Conservation (phyloP, 2,888 invertebrate species). For the Protophormia terraenovae region DNA sequence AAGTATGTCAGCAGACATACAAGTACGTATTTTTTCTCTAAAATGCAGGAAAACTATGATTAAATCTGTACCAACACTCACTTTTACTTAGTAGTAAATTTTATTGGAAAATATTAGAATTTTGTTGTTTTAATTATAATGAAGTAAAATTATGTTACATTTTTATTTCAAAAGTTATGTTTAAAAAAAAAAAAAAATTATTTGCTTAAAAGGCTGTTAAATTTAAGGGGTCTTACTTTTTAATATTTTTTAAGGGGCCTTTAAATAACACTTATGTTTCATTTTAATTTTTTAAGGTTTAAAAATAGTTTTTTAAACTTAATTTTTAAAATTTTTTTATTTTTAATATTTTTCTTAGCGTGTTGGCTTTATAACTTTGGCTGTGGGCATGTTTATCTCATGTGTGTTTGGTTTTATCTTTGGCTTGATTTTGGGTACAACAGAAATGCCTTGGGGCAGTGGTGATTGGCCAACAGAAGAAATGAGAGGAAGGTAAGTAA, state of each 20-base stretch:
- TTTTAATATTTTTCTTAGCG: conserved; percentile 79
- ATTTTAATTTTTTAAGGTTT: background rate
- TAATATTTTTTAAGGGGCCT: too few relatives aligned
- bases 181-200: too few relatives aligned
- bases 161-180: too few relatives aligned
- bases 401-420: conserved; percentile 90
- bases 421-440: conserved; percentile 88
- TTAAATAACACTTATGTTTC: too few relatives aligned
- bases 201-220: too few relatives aligned
- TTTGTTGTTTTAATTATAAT: too few relatives aligned
- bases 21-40: background rate
- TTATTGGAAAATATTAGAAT: too few relatives aligned
- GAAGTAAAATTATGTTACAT: too few relatives aligned
- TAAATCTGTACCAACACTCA: background rate
- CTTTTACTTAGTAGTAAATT: background rate
- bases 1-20: conserved; percentile 56
- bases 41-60: background rate
- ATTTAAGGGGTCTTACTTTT: too few relatives aligned
- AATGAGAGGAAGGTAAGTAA: conserved; percentile 87
- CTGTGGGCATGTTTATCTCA: conserved; percentile 88
- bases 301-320: background rate
- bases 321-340: background rate
- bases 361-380: conserved; percentile 87
- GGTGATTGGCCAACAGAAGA: conserved; percentile 90
- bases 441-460: conserved; percentile 89